Evolutionary conservation across 2,888 invertebrate genomes (phyloP).

Genomic region (Netelia fuscicornis): DNA sequence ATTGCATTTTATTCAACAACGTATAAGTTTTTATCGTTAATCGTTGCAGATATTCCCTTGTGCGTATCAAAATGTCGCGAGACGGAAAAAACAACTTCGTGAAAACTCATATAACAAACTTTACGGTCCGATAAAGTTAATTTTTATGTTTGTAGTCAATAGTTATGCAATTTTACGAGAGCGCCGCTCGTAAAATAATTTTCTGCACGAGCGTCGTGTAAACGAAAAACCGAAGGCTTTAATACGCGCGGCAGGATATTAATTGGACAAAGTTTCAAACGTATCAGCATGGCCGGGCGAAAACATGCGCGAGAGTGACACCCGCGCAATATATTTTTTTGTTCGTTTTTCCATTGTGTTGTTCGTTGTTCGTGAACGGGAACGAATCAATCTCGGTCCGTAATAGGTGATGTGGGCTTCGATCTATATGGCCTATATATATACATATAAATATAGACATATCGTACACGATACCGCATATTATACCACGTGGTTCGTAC

Average conservation of each 20-base stretch:
- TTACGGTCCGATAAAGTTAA: no score
- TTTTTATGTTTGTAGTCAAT: background rate
- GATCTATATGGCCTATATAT: constrained; percentile 18
- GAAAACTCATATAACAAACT: no score
- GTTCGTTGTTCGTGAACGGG: constrained; percentile 24
- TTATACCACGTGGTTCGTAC: constrained; percentile 26
- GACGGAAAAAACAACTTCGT: no score
- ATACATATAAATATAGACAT: background rate
- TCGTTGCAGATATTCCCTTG: no score
- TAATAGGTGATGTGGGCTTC: constrained; percentile 42
- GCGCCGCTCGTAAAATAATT: constrained; percentile 4
- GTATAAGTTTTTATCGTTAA: no score
- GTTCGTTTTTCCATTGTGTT: constrained; percentile 9
- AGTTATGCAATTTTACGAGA: background rate
- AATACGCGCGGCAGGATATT: background rate
- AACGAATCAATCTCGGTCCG: constrained; percentile 60
- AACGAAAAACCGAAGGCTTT: constrained; percentile 2
- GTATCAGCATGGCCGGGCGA: background rate
- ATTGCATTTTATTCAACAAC: no score
- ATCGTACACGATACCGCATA: constrained; percentile 32
- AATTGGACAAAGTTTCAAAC: constrained; percentile 45
- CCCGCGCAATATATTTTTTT: constrained; percentile 14
- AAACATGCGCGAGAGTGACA: constrained; percentile 24
- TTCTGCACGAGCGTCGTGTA: background rate
- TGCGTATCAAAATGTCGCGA: no score